Evolutionary conservation across 2,888 invertebrate species (phyloP).

Genomic region (Platynereis dumerilii): DNA sequence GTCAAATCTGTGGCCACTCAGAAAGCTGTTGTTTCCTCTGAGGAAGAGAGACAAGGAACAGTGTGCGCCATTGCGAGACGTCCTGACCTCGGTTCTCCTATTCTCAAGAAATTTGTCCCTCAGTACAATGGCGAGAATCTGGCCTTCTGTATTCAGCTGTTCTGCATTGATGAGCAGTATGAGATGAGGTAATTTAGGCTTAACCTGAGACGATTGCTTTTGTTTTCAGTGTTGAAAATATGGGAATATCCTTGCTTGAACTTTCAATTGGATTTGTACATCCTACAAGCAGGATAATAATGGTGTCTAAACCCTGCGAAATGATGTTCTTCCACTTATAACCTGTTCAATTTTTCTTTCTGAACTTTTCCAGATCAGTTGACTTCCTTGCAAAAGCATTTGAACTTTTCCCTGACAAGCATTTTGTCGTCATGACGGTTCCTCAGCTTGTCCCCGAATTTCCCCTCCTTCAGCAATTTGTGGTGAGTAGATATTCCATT

Average conservation of each 20-base stretch:
- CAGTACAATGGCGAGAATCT: conserved; percentile 53
- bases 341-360: no score
- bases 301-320: no score
- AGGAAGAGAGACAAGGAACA: no score
- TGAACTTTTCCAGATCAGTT: conserved; percentile 54
- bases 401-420: conserved; percentile 55
- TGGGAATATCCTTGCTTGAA: background rate
- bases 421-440: conserved; percentile 60
- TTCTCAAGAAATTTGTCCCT: conserved; percentile 51
- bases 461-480: conserved; percentile 61
- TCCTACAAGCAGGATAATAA: no score
- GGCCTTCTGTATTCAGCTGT: conserved; percentile 62
- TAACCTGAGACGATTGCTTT: background rate
- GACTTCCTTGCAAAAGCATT: conserved; percentile 62
- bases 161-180: conserved; percentile 62
- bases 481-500: no score
- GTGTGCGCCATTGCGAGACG: conserved; percentile 21
- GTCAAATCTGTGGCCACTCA: conserved; percentile 22
- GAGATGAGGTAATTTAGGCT: conserved; percentile 58
- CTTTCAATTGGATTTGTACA: background rate
- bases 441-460: conserved; percentile 64
- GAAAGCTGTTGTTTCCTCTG: background rate
- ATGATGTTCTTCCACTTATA: no score
- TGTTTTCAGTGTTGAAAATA: background rate
- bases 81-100: conserved; percentile 15